Evolutionary conservation across 2,113 vertebrate species (phyloP).

Genomic region (Pipra filicauda): DNA sequence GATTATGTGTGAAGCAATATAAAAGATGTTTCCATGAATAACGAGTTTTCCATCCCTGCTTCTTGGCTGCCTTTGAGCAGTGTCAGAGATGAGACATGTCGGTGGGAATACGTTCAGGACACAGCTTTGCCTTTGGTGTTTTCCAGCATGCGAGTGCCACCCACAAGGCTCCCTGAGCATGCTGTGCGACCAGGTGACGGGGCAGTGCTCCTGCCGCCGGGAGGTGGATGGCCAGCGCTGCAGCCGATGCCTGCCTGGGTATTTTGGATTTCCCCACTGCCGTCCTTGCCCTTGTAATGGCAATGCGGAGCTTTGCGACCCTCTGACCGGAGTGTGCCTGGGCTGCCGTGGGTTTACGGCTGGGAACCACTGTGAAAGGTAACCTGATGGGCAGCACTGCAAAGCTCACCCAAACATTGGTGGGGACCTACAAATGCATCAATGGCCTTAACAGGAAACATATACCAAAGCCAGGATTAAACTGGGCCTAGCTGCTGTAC

Average conservation of each 20-base stretch:
- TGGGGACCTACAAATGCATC: background rate
- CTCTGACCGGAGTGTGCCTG: constrained; percentile 73
- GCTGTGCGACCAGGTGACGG: constrained; percentile 79
- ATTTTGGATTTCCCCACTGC: constrained; percentile 85
- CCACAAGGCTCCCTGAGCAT: constrained; percentile 72
- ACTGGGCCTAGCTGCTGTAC: background rate
- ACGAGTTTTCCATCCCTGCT: accelerated
- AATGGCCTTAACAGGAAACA: background rate
- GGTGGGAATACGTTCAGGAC: background rate
- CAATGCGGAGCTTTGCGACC: constrained; percentile 77
- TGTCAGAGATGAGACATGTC: accelerated
- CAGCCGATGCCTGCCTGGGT: constrained; percentile 73
- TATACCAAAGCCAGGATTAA: background rate
- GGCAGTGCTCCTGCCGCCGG: constrained; percentile 81
- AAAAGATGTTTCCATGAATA: background rate
- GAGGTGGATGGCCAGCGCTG: constrained; percentile 75
- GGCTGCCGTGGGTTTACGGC: constrained; percentile 72
- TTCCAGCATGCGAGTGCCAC: constrained; percentile 83
- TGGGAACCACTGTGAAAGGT: constrained; percentile 81
- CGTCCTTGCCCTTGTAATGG: constrained; percentile 78
- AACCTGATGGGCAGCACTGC: background rate
- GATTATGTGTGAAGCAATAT: background rate
- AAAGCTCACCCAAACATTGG: background rate
- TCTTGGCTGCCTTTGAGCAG: background rate
- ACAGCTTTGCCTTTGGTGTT: background rate